Percentiles rank a stretch among this genome's conserved stretches.
Conservation (phyloP, 1,140 invertebrate species). For the Hydropsyche tenuis region DNA sequence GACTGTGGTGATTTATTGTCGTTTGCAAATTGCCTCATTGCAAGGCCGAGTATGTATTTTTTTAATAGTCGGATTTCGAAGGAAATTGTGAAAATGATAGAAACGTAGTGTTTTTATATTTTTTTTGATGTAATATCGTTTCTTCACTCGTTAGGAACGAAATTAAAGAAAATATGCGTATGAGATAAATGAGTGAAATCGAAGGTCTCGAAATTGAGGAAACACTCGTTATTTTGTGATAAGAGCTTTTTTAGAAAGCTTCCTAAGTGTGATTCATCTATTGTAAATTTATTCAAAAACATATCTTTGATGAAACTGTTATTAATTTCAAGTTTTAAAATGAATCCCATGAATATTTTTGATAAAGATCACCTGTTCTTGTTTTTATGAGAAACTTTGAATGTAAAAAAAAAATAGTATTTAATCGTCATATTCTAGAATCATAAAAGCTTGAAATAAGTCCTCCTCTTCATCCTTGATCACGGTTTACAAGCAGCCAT, state of each 20-base stretch:
- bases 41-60: background rate
- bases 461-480: background rate
- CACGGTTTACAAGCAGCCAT: background rate
- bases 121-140: background rate
- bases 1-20: background rate
- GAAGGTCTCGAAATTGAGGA: constrained; percentile 18
- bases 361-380: no score
- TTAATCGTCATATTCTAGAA: no score
- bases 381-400: no score
- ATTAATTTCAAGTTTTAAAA: no score
- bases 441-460: no score
- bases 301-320: no score
- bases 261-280: no score
- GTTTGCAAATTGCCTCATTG: background rate
- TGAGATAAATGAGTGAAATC: constrained; percentile 4
- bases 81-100: constrained; percentile 20
- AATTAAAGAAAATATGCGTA: background rate
- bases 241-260: no score
- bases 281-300: no score
- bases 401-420: no score
- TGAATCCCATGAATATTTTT: no score
- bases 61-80: background rate
- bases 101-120: background rate
- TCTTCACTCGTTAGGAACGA: background rate
- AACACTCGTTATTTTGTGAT: background rate